Base-by-base conservation (phyloP, 64 coral and sea anemone species). In the Montipora efflorescens region DNA sequence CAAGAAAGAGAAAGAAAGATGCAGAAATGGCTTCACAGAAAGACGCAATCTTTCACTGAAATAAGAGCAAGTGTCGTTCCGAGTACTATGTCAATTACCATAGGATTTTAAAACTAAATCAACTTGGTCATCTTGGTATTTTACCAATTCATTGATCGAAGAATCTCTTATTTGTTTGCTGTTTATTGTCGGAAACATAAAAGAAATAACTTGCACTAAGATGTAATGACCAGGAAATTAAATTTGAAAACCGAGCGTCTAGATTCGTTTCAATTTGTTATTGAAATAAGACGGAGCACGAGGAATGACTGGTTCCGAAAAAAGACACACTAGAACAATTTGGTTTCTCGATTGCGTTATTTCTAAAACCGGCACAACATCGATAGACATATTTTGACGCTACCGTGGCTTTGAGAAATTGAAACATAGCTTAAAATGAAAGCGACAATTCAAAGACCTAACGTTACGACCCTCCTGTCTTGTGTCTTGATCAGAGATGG, bases 121-220 rank as follows among this genome's bases (percentile, higher is more conserved):
- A 57, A 11, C 53, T 57, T 0, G 53, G 53, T 57, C 7, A 8
- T 36, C 36, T 36, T 70, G 67, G n/a, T 70, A 70, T 25, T 74
- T 64, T 64, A 16, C 11, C 61, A 76, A 15, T 76, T 44, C 9
- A 76, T 11, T 71, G 43, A 86, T 49, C 23, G 8, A 14, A 19
- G 16, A 67, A 20, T 20, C 44, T 11, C 44, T 86, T 71, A 16
- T 67, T 71, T 67, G 46, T 47, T 16, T 71, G 53, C 6, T 57
- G 53, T 57, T 57, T 57, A 45, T 86, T 16, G 46, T 47, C 82
- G 82, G 82, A 86, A 71, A 51, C 82, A 50, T 86, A 62, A 86
- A 71, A 86, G 82, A 50, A 49, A 49, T 19, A 18, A n/a, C 28
- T 46, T 25, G 81, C 62, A 84, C 45, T 84, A 14, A 47, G 12